Base-by-base conservation (phyloP, 2,113 vertebrate genomes). In the Cairina moschata region DNA sequence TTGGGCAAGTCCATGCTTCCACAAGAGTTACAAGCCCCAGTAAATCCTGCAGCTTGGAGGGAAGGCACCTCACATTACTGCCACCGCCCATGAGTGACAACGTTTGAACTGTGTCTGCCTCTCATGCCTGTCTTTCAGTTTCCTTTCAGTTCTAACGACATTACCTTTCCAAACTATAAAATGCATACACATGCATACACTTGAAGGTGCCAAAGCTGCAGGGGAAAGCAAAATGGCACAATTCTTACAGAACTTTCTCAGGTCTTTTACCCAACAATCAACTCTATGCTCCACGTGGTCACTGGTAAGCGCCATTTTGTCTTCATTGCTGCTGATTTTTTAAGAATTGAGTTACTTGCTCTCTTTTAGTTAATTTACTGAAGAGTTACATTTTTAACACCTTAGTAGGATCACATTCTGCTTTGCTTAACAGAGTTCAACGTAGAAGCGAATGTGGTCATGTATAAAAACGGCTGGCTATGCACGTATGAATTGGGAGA, bases 231-330 rank as follows among this genome's bases (percentile, higher is more conserved):
- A 72, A 89, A 76, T 0, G 2, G 17, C 38, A 67, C 8, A 6
- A 4, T 60, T 79, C 79, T 72, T 42, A 29, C 8, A 77, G 28
- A 66, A 80, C 3, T 2, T 48, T 82, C 44, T 58, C 32, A 58
- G 65, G 7, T 20, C 23, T 44, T 87, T 85, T 32, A 60, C 25
- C 17, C 31, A 11, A 14, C 3, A 13, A 50, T 60, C 28, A 73
- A 17, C 52, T 58, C 14, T 67, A 36, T 6, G 11, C 13, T 16
- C 48, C 3, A 1, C 14, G 0, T 3, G 11, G 25, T 48, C 22
- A 23, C 8, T 42, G 20, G 5, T 28, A 44, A 54, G 38, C 6
- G 50, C 26, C 20, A 3, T 31, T 58, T 83, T 55, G 46, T 42
- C 42, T 54, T 63, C 55, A 18, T 15, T 86, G 77, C 54, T 68